These are phyloP conservation scores for Scomber scombrus DNA, from an alignment of 2,113 vertebrate genomes.

Conservation along the genomic window DNA sequence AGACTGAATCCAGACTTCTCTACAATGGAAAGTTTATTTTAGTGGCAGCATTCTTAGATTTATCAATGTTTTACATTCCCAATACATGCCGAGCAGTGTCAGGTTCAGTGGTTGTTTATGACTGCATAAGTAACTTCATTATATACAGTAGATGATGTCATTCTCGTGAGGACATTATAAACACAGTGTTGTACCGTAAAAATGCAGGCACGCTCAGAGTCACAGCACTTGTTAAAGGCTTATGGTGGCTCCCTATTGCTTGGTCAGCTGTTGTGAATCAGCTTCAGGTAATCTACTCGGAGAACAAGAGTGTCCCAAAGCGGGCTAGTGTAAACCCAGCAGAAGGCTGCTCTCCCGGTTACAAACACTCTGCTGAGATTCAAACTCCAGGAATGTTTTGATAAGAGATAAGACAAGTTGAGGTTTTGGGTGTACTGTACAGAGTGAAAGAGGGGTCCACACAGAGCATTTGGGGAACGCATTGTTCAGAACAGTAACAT, in stretches of 20 bases:
- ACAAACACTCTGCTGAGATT: constrained; percentile 13
- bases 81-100: neutral
- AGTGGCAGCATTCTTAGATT: neutral
- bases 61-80: constrained; percentile 23
- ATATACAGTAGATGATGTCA: constrained; percentile 59
- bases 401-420: constrained; percentile 43
- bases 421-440: neutral
- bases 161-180: constrained; percentile 56
- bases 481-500: no score
- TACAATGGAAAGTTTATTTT: constrained; percentile 35
- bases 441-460: neutral
- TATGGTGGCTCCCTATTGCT: constrained; percentile 46
- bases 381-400: constrained; percentile 52
- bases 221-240: constrained; percentile 73
- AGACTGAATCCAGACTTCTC: constrained; percentile 14
- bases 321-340: constrained; percentile 4
- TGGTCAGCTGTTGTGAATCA: constrained; percentile 73
- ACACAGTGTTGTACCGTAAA: constrained; percentile 42
- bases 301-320: constrained; percentile 7
- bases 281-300: constrained; percentile 42
- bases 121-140: constrained; percentile 53
- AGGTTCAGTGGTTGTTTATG: constrained; percentile 61
- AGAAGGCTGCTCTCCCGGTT: constrained; percentile 12
- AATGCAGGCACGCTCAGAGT: constrained; percentile 14
- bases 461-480: neutral